Conservation (phyloP, 1,140 invertebrate species). For the Homarus americanus region DNA sequence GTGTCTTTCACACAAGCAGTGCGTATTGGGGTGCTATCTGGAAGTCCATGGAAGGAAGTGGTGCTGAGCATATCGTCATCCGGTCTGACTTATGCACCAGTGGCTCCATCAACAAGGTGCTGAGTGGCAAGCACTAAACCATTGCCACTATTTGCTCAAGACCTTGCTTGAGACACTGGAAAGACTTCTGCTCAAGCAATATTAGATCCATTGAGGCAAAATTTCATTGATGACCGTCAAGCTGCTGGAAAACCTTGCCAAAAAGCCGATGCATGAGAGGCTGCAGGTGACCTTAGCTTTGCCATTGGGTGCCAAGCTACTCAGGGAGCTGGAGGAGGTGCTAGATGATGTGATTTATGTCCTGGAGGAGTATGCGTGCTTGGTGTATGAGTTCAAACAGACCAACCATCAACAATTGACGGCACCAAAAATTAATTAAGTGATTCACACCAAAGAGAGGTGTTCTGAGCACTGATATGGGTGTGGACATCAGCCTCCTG, state of each 20-base stretch:
- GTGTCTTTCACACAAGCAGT: too few relatives aligned
- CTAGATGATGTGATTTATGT: not conserved
- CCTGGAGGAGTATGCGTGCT: conserved; percentile 9
- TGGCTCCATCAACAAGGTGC: too few relatives aligned
- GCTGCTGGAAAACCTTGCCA: too few relatives aligned
- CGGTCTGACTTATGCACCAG: too few relatives aligned
- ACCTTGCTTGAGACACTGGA: not conserved
- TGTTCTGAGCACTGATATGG: too few relatives aligned
- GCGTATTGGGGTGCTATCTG: too few relatives aligned
- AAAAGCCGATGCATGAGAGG: too few relatives aligned
- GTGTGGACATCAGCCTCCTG: too few relatives aligned
- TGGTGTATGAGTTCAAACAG: not conserved
- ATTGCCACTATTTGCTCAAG: not conserved
- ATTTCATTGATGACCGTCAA: not conserved
- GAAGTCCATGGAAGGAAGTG: too few relatives aligned
- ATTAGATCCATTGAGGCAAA: not conserved
- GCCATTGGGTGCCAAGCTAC: not conserved
- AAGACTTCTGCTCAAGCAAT: not conserved
- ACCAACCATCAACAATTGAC: conserved; percentile 9
- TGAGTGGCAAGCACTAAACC: too few relatives aligned
- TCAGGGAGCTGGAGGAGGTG: conserved; percentile 1
- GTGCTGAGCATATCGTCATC: too few relatives aligned
- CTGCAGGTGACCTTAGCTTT: too few relatives aligned
- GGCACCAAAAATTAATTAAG: conserved; percentile 10
- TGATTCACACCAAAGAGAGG: not conserved